phyloP scores from a whole-genome alignment of 2,888 invertebrate species.

The Trichogramma dendrolimi region DNA sequence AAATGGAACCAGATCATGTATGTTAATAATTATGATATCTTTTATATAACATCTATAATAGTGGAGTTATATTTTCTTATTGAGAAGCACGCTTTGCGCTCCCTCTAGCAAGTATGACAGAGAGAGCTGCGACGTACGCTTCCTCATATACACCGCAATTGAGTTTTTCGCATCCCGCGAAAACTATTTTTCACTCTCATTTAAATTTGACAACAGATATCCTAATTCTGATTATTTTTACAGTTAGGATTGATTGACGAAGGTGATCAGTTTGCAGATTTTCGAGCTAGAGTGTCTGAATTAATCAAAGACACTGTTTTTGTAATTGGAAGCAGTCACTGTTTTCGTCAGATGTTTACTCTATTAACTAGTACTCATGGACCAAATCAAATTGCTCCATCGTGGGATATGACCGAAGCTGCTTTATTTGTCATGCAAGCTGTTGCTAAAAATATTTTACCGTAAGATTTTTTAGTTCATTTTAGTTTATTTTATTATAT shows the following conservation, averaged over 20 bases:
- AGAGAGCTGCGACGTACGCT: no score
- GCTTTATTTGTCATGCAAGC: conserved; percentile 93
- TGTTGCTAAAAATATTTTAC: conserved; percentile 89
- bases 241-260: conserved; percentile 48
- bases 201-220: no score
- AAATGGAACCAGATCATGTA: conserved; percentile 92
- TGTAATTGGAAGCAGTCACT: conserved; percentile 87
- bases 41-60: no score
- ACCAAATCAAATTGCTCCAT: conserved; percentile 58
- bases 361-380: conserved; percentile 55
- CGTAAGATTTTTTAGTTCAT: conserved; percentile 62
- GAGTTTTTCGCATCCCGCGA: no score
- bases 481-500: neutral
- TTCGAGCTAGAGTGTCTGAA: conserved; percentile 83
- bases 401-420: conserved; percentile 93
- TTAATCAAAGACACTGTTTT: conserved; percentile 95
- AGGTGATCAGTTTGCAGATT: conserved; percentile 66
- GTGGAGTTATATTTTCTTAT: no score
- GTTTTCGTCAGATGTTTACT: conserved; percentile 86
- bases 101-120: no score
- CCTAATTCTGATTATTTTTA: conserved; percentile 11
- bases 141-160: no score
- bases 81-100: no score
- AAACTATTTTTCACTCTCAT: no score
- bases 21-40: conserved; percentile 25